phyloP scores from a whole-genome alignment of 1,140 invertebrate species.

The Sminthurides bifidus region DNA sequence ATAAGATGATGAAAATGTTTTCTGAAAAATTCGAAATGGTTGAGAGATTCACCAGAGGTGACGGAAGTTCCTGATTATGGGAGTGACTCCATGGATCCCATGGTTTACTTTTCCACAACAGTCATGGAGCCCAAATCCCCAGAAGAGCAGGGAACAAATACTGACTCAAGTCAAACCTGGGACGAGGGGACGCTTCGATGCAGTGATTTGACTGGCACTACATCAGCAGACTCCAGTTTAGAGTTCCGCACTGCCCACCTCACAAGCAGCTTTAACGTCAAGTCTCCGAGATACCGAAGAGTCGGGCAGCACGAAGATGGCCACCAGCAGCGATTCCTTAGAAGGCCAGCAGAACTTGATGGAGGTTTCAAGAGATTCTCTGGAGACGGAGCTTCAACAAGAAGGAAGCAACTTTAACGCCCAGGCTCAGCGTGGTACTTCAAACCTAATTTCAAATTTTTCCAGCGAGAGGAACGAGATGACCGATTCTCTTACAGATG shows the following conservation, averaged over 20 bases:
- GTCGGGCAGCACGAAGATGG: slow-evolving; percentile 28
- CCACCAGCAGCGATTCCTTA: slow-evolving; percentile 38
- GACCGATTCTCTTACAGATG: slow-evolving; percentile 7
- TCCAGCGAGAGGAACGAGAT: slow-evolving; percentile 27
- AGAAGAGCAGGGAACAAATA: not conserved
- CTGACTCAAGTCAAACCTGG: slow-evolving; percentile 9
- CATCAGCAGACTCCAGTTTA: slow-evolving; percentile 23
- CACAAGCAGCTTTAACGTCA: not conserved
- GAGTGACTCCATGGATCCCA: slow-evolving; percentile 12
- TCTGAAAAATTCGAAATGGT: slow-evolving; percentile 56
- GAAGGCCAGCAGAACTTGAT: slow-evolving; percentile 27
- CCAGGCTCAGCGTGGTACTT: not conserved
- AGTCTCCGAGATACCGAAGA: not conserved
- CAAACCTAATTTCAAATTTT: not conserved
- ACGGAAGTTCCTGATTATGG: slow-evolving; percentile 21
- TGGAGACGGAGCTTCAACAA: slow-evolving; percentile 32
- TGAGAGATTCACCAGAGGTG: slow-evolving; percentile 34
- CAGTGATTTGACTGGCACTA: slow-evolving; percentile 16
- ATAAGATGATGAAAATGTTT: slow-evolving; percentile 52
- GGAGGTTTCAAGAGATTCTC: slow-evolving; percentile 27
- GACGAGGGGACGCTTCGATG: slow-evolving; percentile 7
- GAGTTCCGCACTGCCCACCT: slow-evolving; percentile 11
- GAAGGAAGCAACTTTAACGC: slow-evolving; percentile 25
- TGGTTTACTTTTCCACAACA: slow-evolving; percentile 25
- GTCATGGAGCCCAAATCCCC: slow-evolving; percentile 24